Evolutionary conservation across 2,113 vertebrate species (phyloP).

Genomic region (Dromiciops gliroides): DNA sequence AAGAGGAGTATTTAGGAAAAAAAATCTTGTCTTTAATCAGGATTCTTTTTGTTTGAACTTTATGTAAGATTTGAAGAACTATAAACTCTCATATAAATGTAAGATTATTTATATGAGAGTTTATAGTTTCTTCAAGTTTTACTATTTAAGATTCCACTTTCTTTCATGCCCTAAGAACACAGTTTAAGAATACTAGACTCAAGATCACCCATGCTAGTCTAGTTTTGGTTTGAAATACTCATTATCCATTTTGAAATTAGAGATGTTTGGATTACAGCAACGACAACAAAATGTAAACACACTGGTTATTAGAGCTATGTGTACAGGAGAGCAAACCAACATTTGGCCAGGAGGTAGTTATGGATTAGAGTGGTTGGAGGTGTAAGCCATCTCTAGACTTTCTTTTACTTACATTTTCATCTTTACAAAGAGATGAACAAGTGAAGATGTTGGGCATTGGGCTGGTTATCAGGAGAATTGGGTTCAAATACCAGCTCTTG

Average conservation of each 20-base stretch:
- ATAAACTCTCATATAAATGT: not conserved
- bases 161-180: constrained; percentile 1
- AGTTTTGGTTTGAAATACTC: constrained; percentile 40
- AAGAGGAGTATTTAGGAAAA: not conserved
- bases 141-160: constrained; percentile 9
- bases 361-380: not conserved
- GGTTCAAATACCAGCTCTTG: not conserved
- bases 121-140: not conserved
- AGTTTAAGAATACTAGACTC: not conserved
- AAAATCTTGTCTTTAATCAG: not conserved
- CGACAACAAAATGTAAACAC: not conserved
- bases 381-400: not conserved
- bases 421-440: not conserved
- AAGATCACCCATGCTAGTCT: constrained; percentile 12
- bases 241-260: constrained; percentile 31
- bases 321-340: not conserved
- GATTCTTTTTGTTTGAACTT: not conserved
- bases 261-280: constrained; percentile 12
- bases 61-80: not conserved
- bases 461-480: not conserved
- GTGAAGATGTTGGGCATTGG: not conserved
- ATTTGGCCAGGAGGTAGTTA: not conserved
- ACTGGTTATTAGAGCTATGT: not conserved
- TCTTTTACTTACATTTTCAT: not conserved
- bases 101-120: not conserved